phyloP scores from a whole-genome alignment of 2,113 vertebrate genomes.

The Rhinopithecus roxellana region DNA sequence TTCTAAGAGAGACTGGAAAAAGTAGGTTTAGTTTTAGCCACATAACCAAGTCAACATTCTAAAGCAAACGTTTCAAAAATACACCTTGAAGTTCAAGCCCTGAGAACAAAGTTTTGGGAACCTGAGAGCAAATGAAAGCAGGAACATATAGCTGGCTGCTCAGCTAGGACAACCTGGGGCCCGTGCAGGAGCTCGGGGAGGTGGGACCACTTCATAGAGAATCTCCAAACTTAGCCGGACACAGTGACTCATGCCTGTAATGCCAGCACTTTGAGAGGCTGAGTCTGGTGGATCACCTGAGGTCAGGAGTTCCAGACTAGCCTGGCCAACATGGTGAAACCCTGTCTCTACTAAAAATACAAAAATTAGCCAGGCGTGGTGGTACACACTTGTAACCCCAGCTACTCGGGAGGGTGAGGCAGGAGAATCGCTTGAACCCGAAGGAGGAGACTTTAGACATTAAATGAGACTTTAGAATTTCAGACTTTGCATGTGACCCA shows the following conservation, averaged over 20 bases:
- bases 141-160: not conserved
- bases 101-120: not conserved
- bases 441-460: too few species aligned
- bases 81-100: not conserved
- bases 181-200: not conserved
- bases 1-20: conserved; percentile 51
- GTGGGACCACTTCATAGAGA: not conserved
- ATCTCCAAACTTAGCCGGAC: not conserved
- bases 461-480: conserved; percentile 48
- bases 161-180: not conserved
- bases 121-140: not conserved
- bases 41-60: conserved; percentile 31
- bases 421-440: too few species aligned
- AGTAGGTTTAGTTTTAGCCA: conserved; percentile 43
- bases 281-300: too few species aligned
- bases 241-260: too few species aligned
- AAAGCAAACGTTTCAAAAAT: conserved; percentile 54
- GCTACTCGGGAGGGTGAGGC: too few species aligned
- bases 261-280: too few species aligned
- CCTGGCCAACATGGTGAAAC: too few species aligned
- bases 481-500: conserved; percentile 40
- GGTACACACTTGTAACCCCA: too few species aligned
- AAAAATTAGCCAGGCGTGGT: too few species aligned
- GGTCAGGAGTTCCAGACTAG: too few species aligned
- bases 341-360: too few species aligned